Evolutionary conservation across 2,888 invertebrate species (phyloP), one percentile per base, ranked within the genome.

Genomic region (Rugalucina vietnamica): DNA sequence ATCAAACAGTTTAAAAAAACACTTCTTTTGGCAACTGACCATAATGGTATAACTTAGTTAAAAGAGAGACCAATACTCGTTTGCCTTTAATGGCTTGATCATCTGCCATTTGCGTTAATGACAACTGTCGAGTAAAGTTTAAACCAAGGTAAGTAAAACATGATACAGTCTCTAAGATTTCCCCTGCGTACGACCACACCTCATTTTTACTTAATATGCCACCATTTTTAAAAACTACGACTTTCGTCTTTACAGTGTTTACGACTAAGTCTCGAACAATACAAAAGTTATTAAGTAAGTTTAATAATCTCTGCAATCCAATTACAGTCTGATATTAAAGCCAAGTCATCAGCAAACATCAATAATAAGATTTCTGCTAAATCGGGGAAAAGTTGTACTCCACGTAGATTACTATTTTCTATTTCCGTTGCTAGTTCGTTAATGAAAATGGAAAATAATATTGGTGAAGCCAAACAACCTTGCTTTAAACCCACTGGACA

Each of bases 271-370:
- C 43, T 18, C n/a, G 18, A 5, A 3, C 32, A 27, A 2, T 10
- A 49, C 49, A 73, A 43, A 49, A 39, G 18, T 49, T 8, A 10
- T 49, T n/a, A 24, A 73, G 32, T 10, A 43, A 10, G 32, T 39
- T 5, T 10, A 73, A 27, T 49, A 43, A 24, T 34, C 27, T 43
- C 27, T 73, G 73, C 24, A 73, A 39, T 5, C 73, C 73, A 12
- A 43, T 49, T 5, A 73, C 49, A 18, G 73, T 73, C 49, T 14
- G 73, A n/a, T 24, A 73, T 18, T n/a, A 73, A 49, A 5, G 73
- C 73, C 10, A 73, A 27, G 49, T 73, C 73, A 27, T 73, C 73
- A 39, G 73, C 73, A 73, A 73, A 73, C 73, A 73, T 73, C 1
- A 73, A 18, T 27, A 73, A 49, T 18, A 43, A 18, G 18, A 43